Evolutionary conservation across 2,888 invertebrate genomes (phyloP).

Genomic region (Apotomis betuletana): DNA sequence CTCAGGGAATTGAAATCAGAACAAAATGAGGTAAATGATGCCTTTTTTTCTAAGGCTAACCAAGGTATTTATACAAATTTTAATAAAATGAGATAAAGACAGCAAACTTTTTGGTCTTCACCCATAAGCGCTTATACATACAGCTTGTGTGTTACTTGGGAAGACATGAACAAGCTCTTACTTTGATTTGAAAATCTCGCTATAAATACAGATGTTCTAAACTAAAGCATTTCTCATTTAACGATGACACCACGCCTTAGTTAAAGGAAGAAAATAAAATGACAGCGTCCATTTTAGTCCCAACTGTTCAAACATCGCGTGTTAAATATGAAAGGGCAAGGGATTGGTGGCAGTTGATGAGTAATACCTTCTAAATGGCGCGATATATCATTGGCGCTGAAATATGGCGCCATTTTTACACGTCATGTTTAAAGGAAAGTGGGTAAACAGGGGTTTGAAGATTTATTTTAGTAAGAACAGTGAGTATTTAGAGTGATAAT

Average conservation of each 20-base stretch:
- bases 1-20: too few relatives aligned
- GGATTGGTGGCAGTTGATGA: conserved; percentile 34
- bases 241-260: background rate
- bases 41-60: too few relatives aligned
- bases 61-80: too few relatives aligned
- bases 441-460: conserved; percentile 3
- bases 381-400: conserved; percentile 28
- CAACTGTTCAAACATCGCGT: conserved; percentile 30
- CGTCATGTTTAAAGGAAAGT: conserved; percentile 28
- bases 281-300: conserved; percentile 20
- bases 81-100: too few relatives aligned
- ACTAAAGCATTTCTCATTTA: too few relatives aligned
- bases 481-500: background rate
- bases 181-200: too few relatives aligned
- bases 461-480: background rate
- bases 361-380: conserved; percentile 33
- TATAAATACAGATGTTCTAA: too few relatives aligned
- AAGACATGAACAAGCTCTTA: too few relatives aligned
- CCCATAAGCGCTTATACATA: too few relatives aligned
- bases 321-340: conserved; percentile 29
- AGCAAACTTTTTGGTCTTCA: too few relatives aligned
- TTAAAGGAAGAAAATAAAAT: conserved; percentile 5
- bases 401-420: conserved; percentile 36
- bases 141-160: too few relatives aligned
- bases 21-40: too few relatives aligned